phyloP scores from a whole-genome alignment of 2,888 invertebrate species.

The Achlya flavicornis region DNA sequence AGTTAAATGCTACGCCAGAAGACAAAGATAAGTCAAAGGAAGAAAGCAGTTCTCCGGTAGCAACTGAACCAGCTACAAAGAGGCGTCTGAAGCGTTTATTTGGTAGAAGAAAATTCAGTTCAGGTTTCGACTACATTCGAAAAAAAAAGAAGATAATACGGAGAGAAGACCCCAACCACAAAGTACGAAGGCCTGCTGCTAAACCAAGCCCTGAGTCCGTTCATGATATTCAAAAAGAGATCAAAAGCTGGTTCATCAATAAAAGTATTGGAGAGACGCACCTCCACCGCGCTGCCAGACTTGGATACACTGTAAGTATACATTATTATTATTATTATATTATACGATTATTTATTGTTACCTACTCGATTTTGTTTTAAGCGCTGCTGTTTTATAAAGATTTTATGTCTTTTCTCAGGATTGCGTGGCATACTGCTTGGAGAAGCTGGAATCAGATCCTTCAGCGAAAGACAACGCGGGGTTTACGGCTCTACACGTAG shows the following conservation, averaged over 20 bases:
- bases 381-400: slow-evolving; percentile 11
- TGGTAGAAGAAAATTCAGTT: slow-evolving; percentile 90
- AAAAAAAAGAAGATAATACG: slow-evolving; percentile 91
- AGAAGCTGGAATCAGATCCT: slow-evolving; percentile 91
- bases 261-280: slow-evolving; percentile 97
- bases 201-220: slow-evolving; percentile 86
- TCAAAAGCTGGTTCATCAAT: slow-evolving; percentile 95
- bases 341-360: slow-evolving; percentile 2
- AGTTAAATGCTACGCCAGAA: slow-evolving; percentile 56
- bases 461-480: slow-evolving; percentile 96
- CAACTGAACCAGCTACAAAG: slow-evolving; percentile 73
- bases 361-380: slow-evolving; percentile 14
- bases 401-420: slow-evolving; percentile 83
- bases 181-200: slow-evolving; percentile 75
- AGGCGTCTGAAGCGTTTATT: slow-evolving; percentile 85
- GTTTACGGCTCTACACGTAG: slow-evolving; percentile 96
- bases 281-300: slow-evolving; percentile 94
- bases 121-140: slow-evolving; percentile 94
- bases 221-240: slow-evolving; percentile 92
- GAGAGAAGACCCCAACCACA: slow-evolving; percentile 79
- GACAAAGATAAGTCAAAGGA: slow-evolving; percentile 76
- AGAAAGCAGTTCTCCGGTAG: slow-evolving; percentile 54
- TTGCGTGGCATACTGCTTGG: slow-evolving; percentile 94
- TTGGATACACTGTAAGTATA: slow-evolving; percentile 92
- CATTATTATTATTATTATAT: too few species aligned